Base-by-base conservation (phyloP, 2,888 invertebrate genomes). In the Drosophila villosipedis region DNA sequence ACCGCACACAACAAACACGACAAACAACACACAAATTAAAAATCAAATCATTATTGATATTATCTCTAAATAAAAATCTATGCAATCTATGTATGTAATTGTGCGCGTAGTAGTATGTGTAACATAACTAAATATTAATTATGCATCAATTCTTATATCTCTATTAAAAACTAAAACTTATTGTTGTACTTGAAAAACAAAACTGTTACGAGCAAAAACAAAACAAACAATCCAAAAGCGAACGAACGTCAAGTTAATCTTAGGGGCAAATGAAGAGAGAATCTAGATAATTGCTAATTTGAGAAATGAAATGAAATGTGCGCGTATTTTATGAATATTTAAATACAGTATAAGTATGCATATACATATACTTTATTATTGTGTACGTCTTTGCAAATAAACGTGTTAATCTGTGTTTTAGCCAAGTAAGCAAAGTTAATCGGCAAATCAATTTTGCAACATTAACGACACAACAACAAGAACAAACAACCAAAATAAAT, bases 401-500 rank as follows among this genome's bases (percentile, higher is more conserved):
- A 81, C 75, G 84, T 90, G 89, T 88, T 90, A 90, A 85, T 90
- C 89, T 86, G 90, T 90, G 89, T 90, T 87, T 90, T 90, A 87
- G 87, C 70, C 76, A 90, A 88, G 90, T 90, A 87, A 87, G 87
- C 78, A 50, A 50, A 68, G 61, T 53, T 55, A 57, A 52, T 76
- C 69, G 16, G 70, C 64, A 68, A 67, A 68, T 58, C 76, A 57
- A 59, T 60, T 47, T 47, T 73, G 65, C 43, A 57, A 62, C 54
- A 64, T 62, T 65, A 52, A 70, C 61, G 43, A 68, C 57, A 58
- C 68, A 67, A 80, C 54, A 62, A 22, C 62, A 60, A 52, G 49
- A 78, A 39, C 63, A 57, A 65, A 66, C 65, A 74, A 69, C 52
- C 55, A 73, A 70, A 55, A 77, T 68, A 77, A 66, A 82, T 78